Evolutionary conservation across 2,797 vertebrate genomes (phyloP).

Genomic region (Helostoma temminkii): DNA sequence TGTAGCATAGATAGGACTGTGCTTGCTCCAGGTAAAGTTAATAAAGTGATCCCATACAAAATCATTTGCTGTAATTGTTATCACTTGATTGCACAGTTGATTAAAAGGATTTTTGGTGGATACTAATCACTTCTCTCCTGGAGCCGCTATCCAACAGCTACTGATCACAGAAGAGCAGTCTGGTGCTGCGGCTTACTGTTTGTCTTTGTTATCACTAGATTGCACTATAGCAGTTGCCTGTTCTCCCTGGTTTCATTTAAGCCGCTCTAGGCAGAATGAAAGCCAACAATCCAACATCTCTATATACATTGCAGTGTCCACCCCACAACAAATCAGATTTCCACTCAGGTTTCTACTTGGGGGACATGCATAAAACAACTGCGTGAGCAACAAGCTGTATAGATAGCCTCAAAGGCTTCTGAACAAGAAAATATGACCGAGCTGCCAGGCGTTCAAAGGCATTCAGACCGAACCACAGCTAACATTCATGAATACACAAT

Average conservation of each 20-base stretch:
- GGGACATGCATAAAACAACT: conserved; percentile 10
- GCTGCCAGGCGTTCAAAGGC: conserved; percentile 1
- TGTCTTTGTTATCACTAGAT: conserved; percentile 69
- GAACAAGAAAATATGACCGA: conserved; percentile 2
- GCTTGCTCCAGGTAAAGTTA: conserved; percentile 6
- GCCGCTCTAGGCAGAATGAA: conserved; percentile 46
- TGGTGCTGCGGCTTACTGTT: conserved; percentile 45
- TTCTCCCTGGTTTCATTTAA: conserved; percentile 48
- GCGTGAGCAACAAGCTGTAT: conserved; percentile 21
- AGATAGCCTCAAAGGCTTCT: background rate
- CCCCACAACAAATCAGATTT: conserved; percentile 19
- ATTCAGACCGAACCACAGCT: conserved; percentile 2
- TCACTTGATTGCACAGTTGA: conserved; percentile 72
- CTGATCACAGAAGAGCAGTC: conserved; percentile 35
- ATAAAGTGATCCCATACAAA: conserved; percentile 56
- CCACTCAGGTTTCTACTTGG: conserved; percentile 4
- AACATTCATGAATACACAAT: conserved; percentile 1
- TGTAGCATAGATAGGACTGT: background rate
- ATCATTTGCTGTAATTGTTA: conserved; percentile 62
- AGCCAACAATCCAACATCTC: conserved; percentile 18
- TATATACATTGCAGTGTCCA: background rate
- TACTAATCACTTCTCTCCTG: conserved; percentile 30
- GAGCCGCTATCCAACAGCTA: conserved; percentile 46
- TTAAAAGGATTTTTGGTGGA: conserved; percentile 58
- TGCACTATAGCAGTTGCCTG: conserved; percentile 54